A percentile compares a stretch with the other conserved stretches of the same genome.
Conservation (phyloP, 2,888 invertebrate species). For the Panopea generosa region DNA sequence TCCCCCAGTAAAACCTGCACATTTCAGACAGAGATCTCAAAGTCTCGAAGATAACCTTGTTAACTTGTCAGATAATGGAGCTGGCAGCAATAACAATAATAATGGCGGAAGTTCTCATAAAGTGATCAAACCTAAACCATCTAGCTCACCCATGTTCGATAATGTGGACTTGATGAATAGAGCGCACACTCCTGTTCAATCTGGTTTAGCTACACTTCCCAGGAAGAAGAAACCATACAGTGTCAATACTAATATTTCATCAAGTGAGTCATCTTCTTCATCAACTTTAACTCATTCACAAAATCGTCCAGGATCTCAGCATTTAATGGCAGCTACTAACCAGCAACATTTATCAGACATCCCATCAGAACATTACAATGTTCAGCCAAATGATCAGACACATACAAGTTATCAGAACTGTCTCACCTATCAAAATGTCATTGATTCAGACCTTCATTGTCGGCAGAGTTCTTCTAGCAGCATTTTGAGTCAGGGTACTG, state of each 20-base stretch:
- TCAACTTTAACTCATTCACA: slow-evolving; percentile 33
- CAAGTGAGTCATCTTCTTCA: slow-evolving; percentile 28
- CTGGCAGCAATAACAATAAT: slow-evolving; percentile 31
- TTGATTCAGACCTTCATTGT: slow-evolving; percentile 62
- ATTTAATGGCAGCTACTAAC: slow-evolving; percentile 31
- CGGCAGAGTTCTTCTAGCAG: slow-evolving; percentile 71
- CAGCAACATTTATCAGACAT: slow-evolving; percentile 26
- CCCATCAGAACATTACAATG: slow-evolving; percentile 41
- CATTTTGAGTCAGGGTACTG: slow-evolving; percentile 57
- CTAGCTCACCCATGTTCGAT: slow-evolving; percentile 64
- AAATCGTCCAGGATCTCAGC: slow-evolving; percentile 47
- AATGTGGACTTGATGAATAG: slow-evolving; percentile 64
- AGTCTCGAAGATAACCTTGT: slow-evolving; percentile 69
- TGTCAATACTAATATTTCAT: slow-evolving; percentile 22
- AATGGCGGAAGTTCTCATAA: slow-evolving; percentile 61
- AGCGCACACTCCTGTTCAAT: slow-evolving; percentile 77
- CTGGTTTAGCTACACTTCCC: slow-evolving; percentile 79
- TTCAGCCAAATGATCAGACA: slow-evolving; percentile 20
- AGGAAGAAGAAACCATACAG: slow-evolving; percentile 70
- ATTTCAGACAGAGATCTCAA: slow-evolving; percentile 63
- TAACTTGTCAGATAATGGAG: slow-evolving; percentile 57
- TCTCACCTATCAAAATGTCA: slow-evolving; percentile 49
- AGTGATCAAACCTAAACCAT: slow-evolving; percentile 69
- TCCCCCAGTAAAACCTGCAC: slow-evolving; percentile 58
- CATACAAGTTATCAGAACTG: slow-evolving; percentile 37